phyloP scores from a whole-genome alignment of 2,797 vertebrate genomes.

The Eurystomus glaucurus region DNA sequence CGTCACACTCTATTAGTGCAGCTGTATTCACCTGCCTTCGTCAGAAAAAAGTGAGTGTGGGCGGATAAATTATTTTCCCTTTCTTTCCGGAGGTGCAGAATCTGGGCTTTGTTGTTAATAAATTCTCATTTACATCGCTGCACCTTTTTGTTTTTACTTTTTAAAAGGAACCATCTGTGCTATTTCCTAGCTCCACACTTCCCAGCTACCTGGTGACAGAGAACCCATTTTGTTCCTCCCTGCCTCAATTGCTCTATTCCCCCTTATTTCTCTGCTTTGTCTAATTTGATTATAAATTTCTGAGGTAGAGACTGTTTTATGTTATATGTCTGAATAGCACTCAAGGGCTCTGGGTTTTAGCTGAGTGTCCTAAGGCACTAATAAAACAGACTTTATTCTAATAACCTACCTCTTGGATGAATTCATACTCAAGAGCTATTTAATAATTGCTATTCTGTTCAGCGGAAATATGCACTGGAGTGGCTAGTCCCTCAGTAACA shows the following conservation, averaged over 20 bases:
- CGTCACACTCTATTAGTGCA: constrained; percentile 79
- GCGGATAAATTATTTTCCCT: constrained; percentile 84
- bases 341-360: neutral
- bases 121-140: constrained; percentile 74
- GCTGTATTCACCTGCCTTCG: constrained; percentile 82
- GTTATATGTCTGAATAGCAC: neutral
- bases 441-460: neutral
- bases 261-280: neutral
- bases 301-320: neutral
- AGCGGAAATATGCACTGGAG: neutral
- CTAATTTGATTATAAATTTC: neutral
- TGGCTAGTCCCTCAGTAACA: neutral
- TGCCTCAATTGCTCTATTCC: neutral
- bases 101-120: constrained; percentile 81
- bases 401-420: constrained; percentile 22
- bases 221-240: neutral
- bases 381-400: constrained; percentile 38
- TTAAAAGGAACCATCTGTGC: constrained; percentile 36
- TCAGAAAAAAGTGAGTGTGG: constrained; percentile 83
- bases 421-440: constrained; percentile 30
- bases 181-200: neutral
- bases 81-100: constrained; percentile 81
- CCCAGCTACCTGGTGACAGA: neutral
- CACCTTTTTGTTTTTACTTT: constrained; percentile 73
- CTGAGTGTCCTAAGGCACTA: constrained; percentile 12